These are phyloP conservation scores for Listrodromus nycthemerus DNA, from an alignment of 2,888 invertebrate genomes.

Conservation along the genomic window DNA sequence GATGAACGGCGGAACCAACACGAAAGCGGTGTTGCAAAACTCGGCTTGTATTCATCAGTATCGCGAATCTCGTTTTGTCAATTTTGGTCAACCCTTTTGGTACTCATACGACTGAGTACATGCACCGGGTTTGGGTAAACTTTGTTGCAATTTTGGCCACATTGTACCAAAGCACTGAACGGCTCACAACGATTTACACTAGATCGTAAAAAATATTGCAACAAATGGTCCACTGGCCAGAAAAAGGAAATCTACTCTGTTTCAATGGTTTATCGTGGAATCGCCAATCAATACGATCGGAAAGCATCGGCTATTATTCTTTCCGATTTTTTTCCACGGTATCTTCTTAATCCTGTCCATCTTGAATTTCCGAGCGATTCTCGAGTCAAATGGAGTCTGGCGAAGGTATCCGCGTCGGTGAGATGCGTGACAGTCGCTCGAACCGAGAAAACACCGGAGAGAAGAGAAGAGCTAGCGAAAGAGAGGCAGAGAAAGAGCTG, in stretches of 20 bases:
- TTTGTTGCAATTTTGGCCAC: no score
- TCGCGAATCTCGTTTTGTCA: slow-evolving; percentile 6
- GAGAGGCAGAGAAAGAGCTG: slow-evolving; percentile 47
- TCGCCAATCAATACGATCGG: background rate
- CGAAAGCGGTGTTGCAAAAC: background rate
- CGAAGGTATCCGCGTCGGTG: slow-evolving; percentile 35
- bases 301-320: background rate
- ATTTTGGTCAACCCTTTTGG: background rate
- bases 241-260: no score
- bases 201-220: no score
- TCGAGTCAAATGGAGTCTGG: slow-evolving; percentile 9
- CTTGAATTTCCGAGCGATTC: slow-evolving; percentile 5
- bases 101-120: no score
- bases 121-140: no score
- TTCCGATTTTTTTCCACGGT: background rate
- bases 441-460: slow-evolving; percentile 51
- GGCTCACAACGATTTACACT: no score
- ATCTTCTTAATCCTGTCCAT: slow-evolving; percentile 7
- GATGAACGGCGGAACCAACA: slow-evolving; percentile 3
- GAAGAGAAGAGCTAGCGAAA: slow-evolving; percentile 55
- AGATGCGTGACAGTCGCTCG: slow-evolving; percentile 67
- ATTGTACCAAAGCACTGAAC: no score
- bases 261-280: background rate
- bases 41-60: background rate
- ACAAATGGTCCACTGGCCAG: no score